Evolutionary conservation across 2,888 invertebrate genomes (phyloP).

Genomic region (Caenorhabditis becei): DNA sequence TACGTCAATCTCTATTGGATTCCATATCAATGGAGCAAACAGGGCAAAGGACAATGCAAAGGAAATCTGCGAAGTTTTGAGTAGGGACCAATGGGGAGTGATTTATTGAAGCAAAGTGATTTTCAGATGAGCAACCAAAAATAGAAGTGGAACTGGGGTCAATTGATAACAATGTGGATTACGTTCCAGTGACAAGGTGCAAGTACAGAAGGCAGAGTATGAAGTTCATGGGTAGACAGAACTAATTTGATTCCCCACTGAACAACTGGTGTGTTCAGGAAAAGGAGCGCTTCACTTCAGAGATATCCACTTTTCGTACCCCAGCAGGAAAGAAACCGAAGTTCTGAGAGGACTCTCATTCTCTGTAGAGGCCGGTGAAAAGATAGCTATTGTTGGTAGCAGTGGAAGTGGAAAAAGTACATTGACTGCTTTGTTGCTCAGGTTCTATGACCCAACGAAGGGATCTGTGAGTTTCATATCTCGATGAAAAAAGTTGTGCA

Average conservation of each 20-base stretch:
- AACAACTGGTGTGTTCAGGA: constrained; percentile 40
- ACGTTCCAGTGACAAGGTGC: constrained; percentile 60
- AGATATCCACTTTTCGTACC: constrained; percentile 89
- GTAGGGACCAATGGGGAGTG: constrained; percentile 32
- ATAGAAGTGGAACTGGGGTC: constrained; percentile 64
- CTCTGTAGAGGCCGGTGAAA: constrained; percentile 77
- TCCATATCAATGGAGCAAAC: constrained; percentile 79
- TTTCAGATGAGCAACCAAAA: constrained; percentile 67
- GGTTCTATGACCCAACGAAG: constrained; percentile 78
- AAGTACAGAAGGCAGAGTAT: constrained; percentile 69
- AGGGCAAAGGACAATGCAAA: constrained; percentile 76
- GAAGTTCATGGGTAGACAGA: constrained; percentile 67
- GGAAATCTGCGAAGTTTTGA: constrained; percentile 75
- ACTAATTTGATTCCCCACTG: not conserved
- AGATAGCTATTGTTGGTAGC: constrained; percentile 79
- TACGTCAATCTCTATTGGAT: constrained; percentile 79
- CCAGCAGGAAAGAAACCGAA: constrained; percentile 86
- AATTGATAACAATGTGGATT: constrained; percentile 62
- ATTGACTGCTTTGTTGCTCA: constrained; percentile 76
- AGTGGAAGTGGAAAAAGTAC: constrained; percentile 81
- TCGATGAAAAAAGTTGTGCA: not conserved
- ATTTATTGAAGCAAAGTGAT: not conserved
- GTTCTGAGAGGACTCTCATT: constrained; percentile 76
- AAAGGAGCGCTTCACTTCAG: constrained; percentile 85
- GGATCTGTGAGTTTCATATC: constrained; percentile 69